Evolutionary conservation across 2,888 invertebrate genomes (phyloP), one percentile per base, ranked within the genome.

Genomic region (Ophion obscuratus): DNA sequence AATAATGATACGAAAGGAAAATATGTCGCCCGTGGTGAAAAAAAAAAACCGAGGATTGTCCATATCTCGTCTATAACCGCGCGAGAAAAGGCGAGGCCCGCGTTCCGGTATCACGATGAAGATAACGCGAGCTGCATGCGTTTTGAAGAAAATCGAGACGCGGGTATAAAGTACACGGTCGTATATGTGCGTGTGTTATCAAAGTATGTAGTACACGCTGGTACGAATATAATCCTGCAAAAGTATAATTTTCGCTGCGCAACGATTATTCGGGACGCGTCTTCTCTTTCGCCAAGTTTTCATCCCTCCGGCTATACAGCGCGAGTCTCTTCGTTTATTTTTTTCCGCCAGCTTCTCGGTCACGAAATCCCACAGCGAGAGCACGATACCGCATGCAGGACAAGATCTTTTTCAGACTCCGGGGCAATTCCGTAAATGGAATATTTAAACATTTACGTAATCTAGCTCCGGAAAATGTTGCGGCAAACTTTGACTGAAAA

Each of bases 101-200:
- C 44, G 53, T 17, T 40, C 27, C 71, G 80, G 76, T 73, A 84
- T 81, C 67, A 61, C 84, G 81, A 84, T 77, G 61, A 53, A 77
- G 84, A 84, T 77, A 81, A 77, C 71, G 59, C 44, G 59, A 36
- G 31, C 17, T 11, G 36, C 57, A 57, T 17, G 53, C 27, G 59
- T 6, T 79, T 64, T 47, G 67, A 62, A 57, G 68, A 79, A 68
- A 70, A 84, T 84, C 64, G 74, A 66, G 70, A 53, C 68, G 68
- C 27, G 40, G 64, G n/a, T 31, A 71, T 53, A 36, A n/a, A 73
- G 11, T 24, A 71, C 73, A 40, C 11, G 57, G 61, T 59, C n/a
- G 5, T 53, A 24, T 74, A 27, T 62, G 20, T 59, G 59, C 67
- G 36, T 27, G 27, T 24, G 24, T 61, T 31, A 66, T 66, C 24